Conservation (phyloP, 2,888 invertebrate species). For the Ptilodon capucinus region DNA sequence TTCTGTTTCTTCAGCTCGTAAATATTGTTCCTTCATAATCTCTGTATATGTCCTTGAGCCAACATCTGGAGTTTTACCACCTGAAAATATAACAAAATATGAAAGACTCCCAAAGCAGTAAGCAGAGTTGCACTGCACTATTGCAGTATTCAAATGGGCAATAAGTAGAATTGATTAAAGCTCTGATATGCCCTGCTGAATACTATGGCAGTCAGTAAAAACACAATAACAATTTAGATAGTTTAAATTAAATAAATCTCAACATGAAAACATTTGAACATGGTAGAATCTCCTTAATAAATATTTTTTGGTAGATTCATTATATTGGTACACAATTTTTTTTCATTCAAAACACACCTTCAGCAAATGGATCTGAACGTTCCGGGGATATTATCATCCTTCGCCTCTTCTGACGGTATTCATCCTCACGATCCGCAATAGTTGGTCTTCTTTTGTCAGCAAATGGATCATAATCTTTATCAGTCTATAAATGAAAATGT, state of each 20-base stretch:
- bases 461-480: slow-evolving; percentile 97
- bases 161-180: too few species aligned
- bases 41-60: slow-evolving; percentile 97
- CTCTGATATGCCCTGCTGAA: too few species aligned
- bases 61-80: slow-evolving; percentile 98
- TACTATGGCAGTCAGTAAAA: too few species aligned
- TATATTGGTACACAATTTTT: too few species aligned
- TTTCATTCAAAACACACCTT: slow-evolving; percentile 84
- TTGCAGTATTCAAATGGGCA: too few species aligned
- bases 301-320: too few species aligned
- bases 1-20: slow-evolving; percentile 95
- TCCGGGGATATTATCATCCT: slow-evolving; percentile 98
- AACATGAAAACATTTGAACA: too few species aligned
- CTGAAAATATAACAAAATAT: slow-evolving; percentile 85
- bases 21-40: slow-evolving; percentile 97
- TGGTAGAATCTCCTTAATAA: too few species aligned
- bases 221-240: too few species aligned
- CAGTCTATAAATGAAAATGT: slow-evolving; percentile 82
- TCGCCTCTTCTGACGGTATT: slow-evolving; percentile 94
- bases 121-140: too few species aligned
- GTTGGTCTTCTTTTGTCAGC: slow-evolving; percentile 95
- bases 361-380: slow-evolving; percentile 98
- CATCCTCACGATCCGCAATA: slow-evolving; percentile 98
- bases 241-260: too few species aligned
- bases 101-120: too few species aligned